Evolutionary conservation across 2,113 vertebrate genomes (phyloP).

Genomic region (Forbesichthys papilliferus): DNA sequence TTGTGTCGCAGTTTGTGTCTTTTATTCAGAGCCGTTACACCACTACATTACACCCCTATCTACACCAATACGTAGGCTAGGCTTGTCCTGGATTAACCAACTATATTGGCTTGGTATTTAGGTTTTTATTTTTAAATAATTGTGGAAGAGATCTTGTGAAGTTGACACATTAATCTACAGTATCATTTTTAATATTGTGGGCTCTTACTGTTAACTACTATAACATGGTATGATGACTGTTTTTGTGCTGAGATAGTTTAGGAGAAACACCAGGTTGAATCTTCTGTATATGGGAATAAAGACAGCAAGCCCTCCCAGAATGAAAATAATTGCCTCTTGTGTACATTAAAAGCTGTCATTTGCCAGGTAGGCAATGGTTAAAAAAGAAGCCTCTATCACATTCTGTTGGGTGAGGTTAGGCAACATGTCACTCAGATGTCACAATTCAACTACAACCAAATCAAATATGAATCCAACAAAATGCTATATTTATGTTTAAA

Average conservation of each 20-base stretch:
- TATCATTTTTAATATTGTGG: too few relatives aligned
- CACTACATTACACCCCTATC: not conserved
- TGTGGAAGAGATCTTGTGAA: too few relatives aligned
- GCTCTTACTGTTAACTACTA: not conserved
- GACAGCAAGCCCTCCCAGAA: not conserved
- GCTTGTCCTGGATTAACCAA: not conserved
- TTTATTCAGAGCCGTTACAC: too few relatives aligned
- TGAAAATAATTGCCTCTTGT: not conserved
- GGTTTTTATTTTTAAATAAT: too few relatives aligned
- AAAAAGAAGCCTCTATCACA: too few relatives aligned
- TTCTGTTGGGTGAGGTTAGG: too few relatives aligned
- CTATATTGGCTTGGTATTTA: not conserved
- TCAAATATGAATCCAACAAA: not conserved
- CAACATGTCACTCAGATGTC: not conserved
- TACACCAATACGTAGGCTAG: not conserved
- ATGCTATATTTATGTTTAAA: not conserved
- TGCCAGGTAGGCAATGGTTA: too few relatives aligned
- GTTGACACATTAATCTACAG: too few relatives aligned
- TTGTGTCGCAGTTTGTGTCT: too few relatives aligned
- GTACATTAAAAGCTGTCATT: not conserved
- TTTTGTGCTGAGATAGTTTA: not conserved
- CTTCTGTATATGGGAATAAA: not conserved
- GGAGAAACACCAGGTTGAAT: not conserved
- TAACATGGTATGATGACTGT: not conserved
- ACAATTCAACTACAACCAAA: not conserved